These are phyloP conservation scores for Chamaetylas fuelleborni DNA, from an alignment of 2,113 vertebrate genomes.

Conservation along the genomic window DNA sequence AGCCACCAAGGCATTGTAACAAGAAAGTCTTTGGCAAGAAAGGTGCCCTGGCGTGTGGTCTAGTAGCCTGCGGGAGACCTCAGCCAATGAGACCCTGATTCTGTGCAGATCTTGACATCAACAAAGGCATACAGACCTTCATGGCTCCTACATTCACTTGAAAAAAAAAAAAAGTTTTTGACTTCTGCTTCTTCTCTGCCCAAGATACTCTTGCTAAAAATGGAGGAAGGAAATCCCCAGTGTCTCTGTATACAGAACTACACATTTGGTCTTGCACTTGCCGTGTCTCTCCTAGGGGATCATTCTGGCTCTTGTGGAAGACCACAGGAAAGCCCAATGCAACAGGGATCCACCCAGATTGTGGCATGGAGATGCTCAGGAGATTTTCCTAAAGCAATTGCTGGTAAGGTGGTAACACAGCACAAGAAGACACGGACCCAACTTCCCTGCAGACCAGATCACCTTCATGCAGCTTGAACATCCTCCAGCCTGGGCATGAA, in stretches of 20 bases:
- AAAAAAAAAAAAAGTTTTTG: not conserved
- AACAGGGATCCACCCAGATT: not conserved
- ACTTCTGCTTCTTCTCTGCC: not conserved
- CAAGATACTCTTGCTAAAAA: not conserved
- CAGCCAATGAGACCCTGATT: not conserved
- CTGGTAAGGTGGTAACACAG: not conserved
- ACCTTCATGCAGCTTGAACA: not conserved
- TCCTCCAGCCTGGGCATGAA: not conserved
- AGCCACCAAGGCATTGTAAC: not conserved
- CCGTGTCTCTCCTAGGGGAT: fast-evolving
- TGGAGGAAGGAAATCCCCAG: not conserved
- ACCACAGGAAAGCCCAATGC: not conserved
- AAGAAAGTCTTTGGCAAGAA: not conserved
- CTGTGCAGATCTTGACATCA: not conserved
- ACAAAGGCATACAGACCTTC: not conserved
- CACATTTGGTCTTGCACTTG: not conserved
- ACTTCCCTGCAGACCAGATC: not conserved
- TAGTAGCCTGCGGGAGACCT: not conserved
- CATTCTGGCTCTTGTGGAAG: not conserved
- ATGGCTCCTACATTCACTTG: not conserved
- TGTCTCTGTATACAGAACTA: not conserved
- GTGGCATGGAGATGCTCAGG: not conserved
- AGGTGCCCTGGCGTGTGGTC: not conserved
- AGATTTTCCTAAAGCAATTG: not conserved
- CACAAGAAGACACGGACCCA: not conserved